Conservation (phyloP, 2,888 invertebrate genomes). For the Drosophila fungiperda region DNA sequence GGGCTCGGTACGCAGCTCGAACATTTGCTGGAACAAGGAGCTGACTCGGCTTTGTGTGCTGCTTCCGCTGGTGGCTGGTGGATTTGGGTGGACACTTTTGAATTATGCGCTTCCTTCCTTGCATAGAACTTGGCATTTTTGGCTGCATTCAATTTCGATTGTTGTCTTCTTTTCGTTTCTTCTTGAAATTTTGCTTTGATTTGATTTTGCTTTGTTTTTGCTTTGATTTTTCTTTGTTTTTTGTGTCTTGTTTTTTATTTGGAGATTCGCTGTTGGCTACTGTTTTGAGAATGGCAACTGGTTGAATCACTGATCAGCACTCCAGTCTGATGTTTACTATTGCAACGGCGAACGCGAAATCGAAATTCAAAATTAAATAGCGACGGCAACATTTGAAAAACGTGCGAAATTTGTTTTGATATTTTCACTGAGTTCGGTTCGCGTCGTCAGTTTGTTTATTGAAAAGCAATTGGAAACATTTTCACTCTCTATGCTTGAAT, state of each 20-base stretch:
- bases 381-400: constrained; percentile 19
- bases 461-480: constrained; percentile 58
- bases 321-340: constrained; percentile 15
- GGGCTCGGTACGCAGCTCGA: constrained; percentile 27
- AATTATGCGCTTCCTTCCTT: constrained; percentile 39
- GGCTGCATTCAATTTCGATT: constrained; percentile 24
- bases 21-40: constrained; percentile 26
- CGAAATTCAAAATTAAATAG: constrained; percentile 8
- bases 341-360: constrained; percentile 10
- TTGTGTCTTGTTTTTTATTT: constrained; percentile 1
- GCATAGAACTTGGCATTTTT: constrained; percentile 68
- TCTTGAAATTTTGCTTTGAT: neutral
- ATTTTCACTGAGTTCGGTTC: constrained; percentile 52
- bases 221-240: neutral
- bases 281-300: constrained; percentile 5
- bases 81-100: constrained; percentile 40
- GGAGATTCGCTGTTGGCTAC: constrained; percentile 1
- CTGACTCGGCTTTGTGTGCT: constrained; percentile 6
- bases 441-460: constrained; percentile 52
- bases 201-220: constrained; percentile 2
- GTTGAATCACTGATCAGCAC: constrained; percentile 30
- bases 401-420: constrained; percentile 55
- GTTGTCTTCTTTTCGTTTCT: constrained; percentile 14
- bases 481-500: constrained; percentile 43
- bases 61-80: constrained; percentile 10